Evolutionary conservation across 1,140 invertebrate genomes (phyloP).

Genomic region (Formica selysi): DNA sequence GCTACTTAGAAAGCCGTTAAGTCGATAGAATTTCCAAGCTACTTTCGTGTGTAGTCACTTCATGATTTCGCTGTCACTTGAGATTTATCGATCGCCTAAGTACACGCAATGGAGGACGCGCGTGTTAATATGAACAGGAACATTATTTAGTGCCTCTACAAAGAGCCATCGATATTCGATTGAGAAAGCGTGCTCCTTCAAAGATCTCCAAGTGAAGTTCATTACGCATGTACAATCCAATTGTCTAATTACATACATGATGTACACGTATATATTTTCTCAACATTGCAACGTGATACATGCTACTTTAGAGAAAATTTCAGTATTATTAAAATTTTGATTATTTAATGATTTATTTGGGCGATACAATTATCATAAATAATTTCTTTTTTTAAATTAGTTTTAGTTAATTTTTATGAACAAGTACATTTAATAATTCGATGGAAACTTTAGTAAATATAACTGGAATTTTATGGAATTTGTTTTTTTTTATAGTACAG

Average conservation of each 20-base stretch:
- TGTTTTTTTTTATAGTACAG: neutral
- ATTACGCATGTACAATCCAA: slow-evolving; percentile 40
- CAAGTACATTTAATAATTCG: neutral
- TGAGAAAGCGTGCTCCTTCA: slow-evolving; percentile 36
- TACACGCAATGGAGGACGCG: slow-evolving; percentile 38
- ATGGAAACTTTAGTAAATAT: neutral
- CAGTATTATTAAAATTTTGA: neutral
- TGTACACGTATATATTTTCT: neutral
- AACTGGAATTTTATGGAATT: neutral
- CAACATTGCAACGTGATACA: neutral
- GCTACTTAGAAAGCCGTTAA: slow-evolving; percentile 59
- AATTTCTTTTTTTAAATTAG: neutral
- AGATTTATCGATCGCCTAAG: slow-evolving; percentile 57
- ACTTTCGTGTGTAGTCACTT: slow-evolving; percentile 56
- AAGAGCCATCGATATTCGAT: slow-evolving; percentile 50
- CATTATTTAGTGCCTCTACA: slow-evolving; percentile 50
- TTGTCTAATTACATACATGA: slow-evolving; percentile 3
- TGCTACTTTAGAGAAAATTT: neutral
- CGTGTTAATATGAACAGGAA: slow-evolving; percentile 51
- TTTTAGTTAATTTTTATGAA: neutral
- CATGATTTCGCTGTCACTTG: slow-evolving; percentile 59
- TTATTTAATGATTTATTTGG: neutral
- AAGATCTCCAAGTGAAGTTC: slow-evolving; percentile 17
- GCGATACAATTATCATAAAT: neutral
- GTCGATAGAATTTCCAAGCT: slow-evolving; percentile 60